Conservation (phyloP, 2,888 invertebrate genomes). For the Tipula confusa region DNA sequence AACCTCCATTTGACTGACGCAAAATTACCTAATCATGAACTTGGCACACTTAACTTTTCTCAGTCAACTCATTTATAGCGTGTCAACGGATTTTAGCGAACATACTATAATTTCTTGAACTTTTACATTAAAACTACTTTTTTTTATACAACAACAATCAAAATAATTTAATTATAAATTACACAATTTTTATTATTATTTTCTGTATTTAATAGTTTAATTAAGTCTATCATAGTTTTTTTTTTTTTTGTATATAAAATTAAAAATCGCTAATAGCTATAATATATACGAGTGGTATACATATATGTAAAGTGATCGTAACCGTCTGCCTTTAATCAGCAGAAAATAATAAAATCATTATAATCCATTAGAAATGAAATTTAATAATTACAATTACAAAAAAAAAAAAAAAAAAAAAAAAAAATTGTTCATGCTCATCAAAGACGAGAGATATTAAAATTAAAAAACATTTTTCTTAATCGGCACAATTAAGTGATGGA, state of each 20-base stretch:
- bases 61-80: no score
- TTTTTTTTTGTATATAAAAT: neutral
- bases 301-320: neutral
- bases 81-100: no score
- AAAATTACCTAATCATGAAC: no score
- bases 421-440: neutral
- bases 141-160: neutral
- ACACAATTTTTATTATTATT: neutral
- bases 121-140: no score
- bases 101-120: no score
- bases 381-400: neutral
- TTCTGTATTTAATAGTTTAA: neutral
- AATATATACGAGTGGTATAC: no score
- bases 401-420: neutral
- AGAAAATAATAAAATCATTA: conserved; percentile 1
- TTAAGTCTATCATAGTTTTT: neutral
- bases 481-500: conserved; percentile 1
- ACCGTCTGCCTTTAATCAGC: neutral
- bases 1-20: no score
- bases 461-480: neutral
- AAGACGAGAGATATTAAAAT: neutral
- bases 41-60: no score
- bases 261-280: neutral
- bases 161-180: neutral
- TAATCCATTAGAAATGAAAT: neutral